Base-by-base conservation (phyloP, 2,797 vertebrate genomes). In the Anabas testudineus region DNA sequence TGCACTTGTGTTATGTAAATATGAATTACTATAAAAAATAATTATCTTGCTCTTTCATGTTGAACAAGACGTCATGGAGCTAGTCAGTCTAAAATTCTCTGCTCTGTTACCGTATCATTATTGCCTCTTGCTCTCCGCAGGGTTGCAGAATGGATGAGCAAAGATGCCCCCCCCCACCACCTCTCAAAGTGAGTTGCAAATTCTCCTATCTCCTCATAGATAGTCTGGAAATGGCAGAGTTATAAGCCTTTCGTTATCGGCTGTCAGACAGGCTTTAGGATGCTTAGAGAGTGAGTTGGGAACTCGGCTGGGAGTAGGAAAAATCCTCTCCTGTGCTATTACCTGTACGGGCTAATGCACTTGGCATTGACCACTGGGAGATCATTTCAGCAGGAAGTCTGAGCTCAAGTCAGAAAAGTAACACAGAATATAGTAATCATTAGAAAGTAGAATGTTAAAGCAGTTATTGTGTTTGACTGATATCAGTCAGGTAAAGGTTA, bases 141-240 rank as follows among this genome's bases (percentile, higher is more conserved):
- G 94, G 94, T 89, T 94, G 88, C 95, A 95, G 96, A 90, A 97
- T 97, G 96, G 96, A 97, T 66, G 96, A 97, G 93, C 96, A 96
- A 45, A 93, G 95, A 82, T 96, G 95, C 68, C 67, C 78, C 43
- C 86, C 88, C 53, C 92, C 92, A 76, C 92, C 90, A 21, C 83
- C 85, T 55, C 91, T 90, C 71, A 93, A 92, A 91, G 89, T 90
- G 76, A 91, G 90, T 91, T n/a, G 4, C 61, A 85, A 81, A 80
- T 78, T 71, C 78, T 78, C 80, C 58, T 71, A 52, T 81, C 69
- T 79, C 42, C 71, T 78, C 42, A 0, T 49, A 68, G 72, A 61
- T 64, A n/a, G 71, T 62, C 54, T 67, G 57, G 74, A 62, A 81
- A 88, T 85, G 81, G 71, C 63, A 61, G 63, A 76, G 56, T 75